Percentiles rank a stretch among this genome's conserved stretches.
These are phyloP conservation scores for Siderastrea siderea DNA, from an alignment of 92 coral and sea anemone species.

Conservation along the genomic window DNA sequence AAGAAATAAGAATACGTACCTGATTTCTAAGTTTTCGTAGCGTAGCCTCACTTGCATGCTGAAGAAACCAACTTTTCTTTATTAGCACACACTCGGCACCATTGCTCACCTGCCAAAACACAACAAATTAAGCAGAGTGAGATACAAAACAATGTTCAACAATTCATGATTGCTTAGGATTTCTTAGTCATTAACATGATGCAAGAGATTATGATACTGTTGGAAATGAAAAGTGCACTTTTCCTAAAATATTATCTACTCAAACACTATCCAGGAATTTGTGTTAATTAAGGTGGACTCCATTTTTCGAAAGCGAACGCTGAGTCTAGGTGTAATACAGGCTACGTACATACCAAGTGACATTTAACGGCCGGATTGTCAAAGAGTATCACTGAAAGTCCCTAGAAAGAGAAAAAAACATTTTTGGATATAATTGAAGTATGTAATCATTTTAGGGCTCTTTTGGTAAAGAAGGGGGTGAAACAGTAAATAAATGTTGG, in stretches of 20 bases:
- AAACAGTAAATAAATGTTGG: too few species aligned
- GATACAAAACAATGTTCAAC: not conserved
- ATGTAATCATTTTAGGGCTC: too few species aligned
- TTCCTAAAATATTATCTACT: too few species aligned
- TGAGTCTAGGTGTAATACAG: too few species aligned
- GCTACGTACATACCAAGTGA: slow-evolving; percentile 69
- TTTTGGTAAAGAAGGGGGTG: too few species aligned
- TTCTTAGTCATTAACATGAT: too few species aligned
- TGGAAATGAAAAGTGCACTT: too few species aligned
- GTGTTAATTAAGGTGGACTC: not conserved
- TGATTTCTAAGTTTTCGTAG: slow-evolving; percentile 80
- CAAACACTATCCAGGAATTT: too few species aligned
- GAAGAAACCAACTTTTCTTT: slow-evolving; percentile 93
- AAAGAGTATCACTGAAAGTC: slow-evolving; percentile 74
- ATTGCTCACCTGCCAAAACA: slow-evolving; percentile 78
- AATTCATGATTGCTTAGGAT: not conserved
- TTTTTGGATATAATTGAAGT: too few species aligned
- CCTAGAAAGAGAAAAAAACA: slow-evolving; percentile 52
- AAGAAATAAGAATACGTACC: slow-evolving; percentile 34
- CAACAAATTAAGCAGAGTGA: not conserved
- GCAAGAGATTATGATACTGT: too few species aligned
- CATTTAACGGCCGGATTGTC: slow-evolving; percentile 85
- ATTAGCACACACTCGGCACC: slow-evolving; percentile 94
- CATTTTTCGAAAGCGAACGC: too few species aligned
- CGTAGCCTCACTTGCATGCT: slow-evolving; percentile 79